A percentile compares a stretch with the other conserved stretches of the same genome.
phyloP scores from a whole-genome alignment of 2,797 vertebrate genomes.

The Poecilia picta region DNA sequence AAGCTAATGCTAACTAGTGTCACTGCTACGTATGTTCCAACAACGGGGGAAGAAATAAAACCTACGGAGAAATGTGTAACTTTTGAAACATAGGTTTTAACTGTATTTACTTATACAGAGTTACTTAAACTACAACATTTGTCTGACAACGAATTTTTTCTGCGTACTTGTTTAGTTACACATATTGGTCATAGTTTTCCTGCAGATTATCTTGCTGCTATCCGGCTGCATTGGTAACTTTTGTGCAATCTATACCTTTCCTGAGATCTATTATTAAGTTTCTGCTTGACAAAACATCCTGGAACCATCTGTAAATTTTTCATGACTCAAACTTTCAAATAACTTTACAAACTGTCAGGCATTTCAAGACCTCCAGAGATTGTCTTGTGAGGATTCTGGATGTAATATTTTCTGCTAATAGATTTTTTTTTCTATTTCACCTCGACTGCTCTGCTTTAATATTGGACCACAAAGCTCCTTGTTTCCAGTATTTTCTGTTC shows the following conservation, averaged over 20 bases:
- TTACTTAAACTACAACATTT: no score
- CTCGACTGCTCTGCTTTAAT: background rate
- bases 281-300: background rate
- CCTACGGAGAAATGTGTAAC: no score
- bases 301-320: background rate
- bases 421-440: background rate
- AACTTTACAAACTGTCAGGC: constrained; percentile 8
- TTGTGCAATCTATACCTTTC: background rate
- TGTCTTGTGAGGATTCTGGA: background rate
- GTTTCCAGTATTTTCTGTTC: background rate
- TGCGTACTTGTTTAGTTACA: background rate
- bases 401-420: background rate
- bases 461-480: background rate
- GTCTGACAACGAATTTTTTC: background rate
- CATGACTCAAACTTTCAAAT: constrained; percentile 1
- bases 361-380: background rate
- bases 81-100: no score
- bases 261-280: background rate
- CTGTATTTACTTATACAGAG: no score
- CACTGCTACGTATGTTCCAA: no score
- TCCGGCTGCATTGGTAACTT: background rate
- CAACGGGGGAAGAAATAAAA: no score
- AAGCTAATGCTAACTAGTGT: no score
- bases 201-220: background rate
- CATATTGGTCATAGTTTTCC: background rate